phyloP scores from a whole-genome alignment of 2,888 invertebrate genomes.

The Pandemis corylana region DNA sequence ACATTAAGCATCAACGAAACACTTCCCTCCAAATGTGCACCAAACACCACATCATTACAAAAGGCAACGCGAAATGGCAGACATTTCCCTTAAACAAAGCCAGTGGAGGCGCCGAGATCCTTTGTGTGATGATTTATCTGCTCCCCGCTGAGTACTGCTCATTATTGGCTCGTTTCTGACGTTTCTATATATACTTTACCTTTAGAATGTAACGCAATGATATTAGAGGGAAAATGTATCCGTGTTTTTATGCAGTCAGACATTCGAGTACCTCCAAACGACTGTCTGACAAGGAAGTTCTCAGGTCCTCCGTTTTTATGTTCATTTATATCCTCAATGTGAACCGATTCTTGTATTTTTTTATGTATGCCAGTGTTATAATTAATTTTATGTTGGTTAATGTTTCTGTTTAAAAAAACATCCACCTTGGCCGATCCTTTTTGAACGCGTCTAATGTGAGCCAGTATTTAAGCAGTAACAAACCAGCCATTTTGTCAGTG shows the following conservation, averaged over 20 bases:
- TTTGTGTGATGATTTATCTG: slow-evolving; percentile 33
- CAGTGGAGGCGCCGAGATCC: slow-evolving; percentile 13
- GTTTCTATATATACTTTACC: background rate
- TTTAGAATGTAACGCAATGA: background rate
- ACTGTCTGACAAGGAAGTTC: too few species aligned
- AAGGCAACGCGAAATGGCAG: slow-evolving; percentile 7
- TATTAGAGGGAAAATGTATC: background rate
- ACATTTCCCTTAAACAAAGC: slow-evolving; percentile 31
- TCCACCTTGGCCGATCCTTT: too few species aligned
- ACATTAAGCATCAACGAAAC: background rate
- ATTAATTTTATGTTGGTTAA: too few species aligned
- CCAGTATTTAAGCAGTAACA: background rate
- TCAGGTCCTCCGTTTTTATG: too few species aligned
- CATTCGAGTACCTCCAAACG: too few species aligned
- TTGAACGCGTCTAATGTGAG: too few species aligned
- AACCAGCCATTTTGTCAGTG: too few species aligned
- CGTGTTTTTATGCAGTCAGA: too few species aligned
- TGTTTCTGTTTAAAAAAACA: too few species aligned
- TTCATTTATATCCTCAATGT: too few species aligned
- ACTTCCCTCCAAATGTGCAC: background rate
- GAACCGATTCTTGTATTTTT: too few species aligned
- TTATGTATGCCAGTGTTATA: too few species aligned
- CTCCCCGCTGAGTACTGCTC: slow-evolving; percentile 28
- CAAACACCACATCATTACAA: slow-evolving; percentile 13
- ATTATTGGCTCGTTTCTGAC: slow-evolving; percentile 12